Evolutionary conservation across 1,140 invertebrate species (phyloP).

Genomic region (Palaemon carinicauda): DNA sequence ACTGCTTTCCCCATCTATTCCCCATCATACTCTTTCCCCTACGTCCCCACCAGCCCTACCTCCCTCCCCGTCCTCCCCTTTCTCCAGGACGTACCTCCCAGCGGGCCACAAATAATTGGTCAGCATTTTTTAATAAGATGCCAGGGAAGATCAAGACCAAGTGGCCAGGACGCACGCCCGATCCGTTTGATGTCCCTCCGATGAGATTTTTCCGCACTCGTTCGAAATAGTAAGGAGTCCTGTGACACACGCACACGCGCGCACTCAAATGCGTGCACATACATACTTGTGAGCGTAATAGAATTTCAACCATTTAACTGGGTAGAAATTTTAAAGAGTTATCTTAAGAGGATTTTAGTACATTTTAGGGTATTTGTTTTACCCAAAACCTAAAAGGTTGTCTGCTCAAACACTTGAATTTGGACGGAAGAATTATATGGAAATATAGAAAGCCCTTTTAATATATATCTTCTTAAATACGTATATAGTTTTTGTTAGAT

Average conservation of each 20-base stretch:
- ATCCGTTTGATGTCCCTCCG: background rate
- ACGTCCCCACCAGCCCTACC: background rate
- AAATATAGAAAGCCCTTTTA: no score
- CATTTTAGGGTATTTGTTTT: no score
- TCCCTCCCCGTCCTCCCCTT: background rate
- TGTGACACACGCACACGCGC: background rate
- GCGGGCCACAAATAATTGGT: conserved; percentile 30
- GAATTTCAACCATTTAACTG: no score
- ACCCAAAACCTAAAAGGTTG: no score
- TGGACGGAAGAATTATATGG: no score
- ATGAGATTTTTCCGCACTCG: background rate
- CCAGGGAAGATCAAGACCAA: background rate
- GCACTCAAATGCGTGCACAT: background rate
- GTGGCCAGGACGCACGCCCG: background rate
- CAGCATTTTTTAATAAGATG: conserved; percentile 35
- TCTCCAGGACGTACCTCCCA: background rate
- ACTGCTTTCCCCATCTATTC: background rate
- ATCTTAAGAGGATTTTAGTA: no score
- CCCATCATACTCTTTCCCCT: background rate
- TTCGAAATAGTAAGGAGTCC: background rate
- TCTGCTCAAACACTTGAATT: no score
- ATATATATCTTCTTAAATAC: no score
- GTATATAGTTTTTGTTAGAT: no score
- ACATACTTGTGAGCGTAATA: background rate
- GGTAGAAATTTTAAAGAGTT: no score